Conservation (phyloP, 35 echinoderm and acorn worm genomes). For the Lytechinus pictus region DNA sequence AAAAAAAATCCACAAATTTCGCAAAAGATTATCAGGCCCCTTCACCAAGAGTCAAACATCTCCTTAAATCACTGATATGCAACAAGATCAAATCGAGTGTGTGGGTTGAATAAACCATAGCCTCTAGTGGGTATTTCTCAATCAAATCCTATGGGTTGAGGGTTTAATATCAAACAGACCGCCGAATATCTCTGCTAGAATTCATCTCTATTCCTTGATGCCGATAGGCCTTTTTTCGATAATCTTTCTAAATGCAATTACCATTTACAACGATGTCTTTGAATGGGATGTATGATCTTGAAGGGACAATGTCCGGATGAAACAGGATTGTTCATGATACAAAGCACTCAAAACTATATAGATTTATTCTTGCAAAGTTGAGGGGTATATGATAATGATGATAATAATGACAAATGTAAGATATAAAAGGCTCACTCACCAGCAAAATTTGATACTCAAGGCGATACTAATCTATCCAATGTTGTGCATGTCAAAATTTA, state of each 20-base stretch:
- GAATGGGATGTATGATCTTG: background rate
- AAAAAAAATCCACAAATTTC: too few species aligned
- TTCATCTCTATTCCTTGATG: background rate
- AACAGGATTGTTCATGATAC: background rate
- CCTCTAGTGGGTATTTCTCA: background rate
- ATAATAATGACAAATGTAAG: too few species aligned
- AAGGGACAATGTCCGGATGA: background rate
- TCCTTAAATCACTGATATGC: background rate
- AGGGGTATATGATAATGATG: too few species aligned
- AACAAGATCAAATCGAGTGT: background rate
- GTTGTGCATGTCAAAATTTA: too few species aligned
- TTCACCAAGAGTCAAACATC: too few species aligned
- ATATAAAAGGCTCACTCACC: too few species aligned
- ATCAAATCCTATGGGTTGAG: background rate
- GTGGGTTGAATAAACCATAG: background rate
- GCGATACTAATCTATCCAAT: too few species aligned
- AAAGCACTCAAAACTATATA: too few species aligned
- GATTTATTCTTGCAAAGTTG: too few species aligned
- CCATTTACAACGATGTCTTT: background rate
- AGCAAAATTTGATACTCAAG: too few species aligned
- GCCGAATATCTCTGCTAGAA: background rate
- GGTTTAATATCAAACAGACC: background rate
- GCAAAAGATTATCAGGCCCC: too few species aligned
- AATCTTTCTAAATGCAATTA: background rate
- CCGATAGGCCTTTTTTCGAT: background rate